Evolutionary conservation across 1,140 invertebrate genomes (phyloP).

Genomic region (Eurosta solidaginis): DNA sequence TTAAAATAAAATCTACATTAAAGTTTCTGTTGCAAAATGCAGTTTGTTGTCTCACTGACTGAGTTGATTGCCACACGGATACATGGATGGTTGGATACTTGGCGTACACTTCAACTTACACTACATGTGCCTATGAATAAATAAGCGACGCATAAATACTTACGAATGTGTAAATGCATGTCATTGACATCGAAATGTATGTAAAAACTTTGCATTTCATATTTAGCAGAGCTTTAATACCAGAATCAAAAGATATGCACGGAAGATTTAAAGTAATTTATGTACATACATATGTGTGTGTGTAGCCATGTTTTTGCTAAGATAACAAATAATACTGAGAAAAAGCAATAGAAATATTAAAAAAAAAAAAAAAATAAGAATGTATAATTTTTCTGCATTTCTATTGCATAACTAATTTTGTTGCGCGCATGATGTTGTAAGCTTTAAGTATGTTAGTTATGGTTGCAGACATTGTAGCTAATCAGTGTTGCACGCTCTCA

Average conservation of each 20-base stretch:
- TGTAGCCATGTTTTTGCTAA: too few species aligned
- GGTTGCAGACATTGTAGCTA: not conserved
- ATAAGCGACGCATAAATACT: conserved; percentile 20
- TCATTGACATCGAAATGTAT: conserved; percentile 17
- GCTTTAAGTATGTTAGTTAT: too few species aligned
- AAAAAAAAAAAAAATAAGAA: too few species aligned
- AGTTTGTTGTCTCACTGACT: not conserved
- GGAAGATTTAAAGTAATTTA: too few species aligned
- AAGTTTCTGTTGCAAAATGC: not conserved
- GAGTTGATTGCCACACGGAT: not conserved
- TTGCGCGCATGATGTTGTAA: not conserved
- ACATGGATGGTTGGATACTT: not conserved
- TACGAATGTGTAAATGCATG: not conserved
- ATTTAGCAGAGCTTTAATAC: not conserved
- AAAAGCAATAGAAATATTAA: too few species aligned
- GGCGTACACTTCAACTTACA: not conserved
- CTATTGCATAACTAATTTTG: not conserved
- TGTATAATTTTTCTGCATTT: too few species aligned
- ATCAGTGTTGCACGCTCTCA: not conserved
- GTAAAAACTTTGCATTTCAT: conserved; percentile 13
- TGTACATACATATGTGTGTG: too few species aligned
- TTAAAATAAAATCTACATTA: not conserved
- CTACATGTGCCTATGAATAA: conserved; percentile 8
- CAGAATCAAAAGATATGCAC: too few species aligned
- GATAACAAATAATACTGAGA: too few species aligned